Evolutionary conservation across 1,140 invertebrate genomes (phyloP).

Genomic region (Glossosoma conforme): DNA sequence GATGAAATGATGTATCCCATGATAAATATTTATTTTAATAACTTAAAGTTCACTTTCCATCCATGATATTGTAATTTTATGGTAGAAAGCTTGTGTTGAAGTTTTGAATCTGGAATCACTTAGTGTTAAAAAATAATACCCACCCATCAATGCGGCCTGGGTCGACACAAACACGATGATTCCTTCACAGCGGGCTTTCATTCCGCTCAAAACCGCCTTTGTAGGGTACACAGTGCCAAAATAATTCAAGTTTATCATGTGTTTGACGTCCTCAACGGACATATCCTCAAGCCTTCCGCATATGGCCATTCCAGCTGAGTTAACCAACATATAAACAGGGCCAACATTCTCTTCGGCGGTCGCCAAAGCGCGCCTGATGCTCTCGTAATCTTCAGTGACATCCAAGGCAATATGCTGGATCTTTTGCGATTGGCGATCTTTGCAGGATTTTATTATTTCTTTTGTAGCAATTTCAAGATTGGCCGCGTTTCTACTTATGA

Average conservation of each 20-base stretch:
- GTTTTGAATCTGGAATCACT: too few species aligned
- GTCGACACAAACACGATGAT: slow-evolving; percentile 84
- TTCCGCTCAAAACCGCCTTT: slow-evolving; percentile 61
- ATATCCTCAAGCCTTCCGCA: slow-evolving; percentile 81
- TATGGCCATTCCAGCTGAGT: slow-evolving; percentile 83
- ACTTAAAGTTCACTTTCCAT: too few species aligned
- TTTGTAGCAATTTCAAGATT: slow-evolving; percentile 60
- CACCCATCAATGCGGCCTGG: slow-evolving; percentile 83
- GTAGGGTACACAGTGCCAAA: slow-evolving; percentile 67
- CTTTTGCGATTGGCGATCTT: slow-evolving; percentile 34
- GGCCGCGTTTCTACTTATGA: slow-evolving; percentile 75
- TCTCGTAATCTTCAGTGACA: slow-evolving; percentile 60
- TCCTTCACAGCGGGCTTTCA: slow-evolving; percentile 68
- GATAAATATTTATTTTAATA: too few species aligned
- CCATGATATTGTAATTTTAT: too few species aligned
- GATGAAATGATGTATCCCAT: too few species aligned
- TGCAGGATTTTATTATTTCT: slow-evolving; percentile 50
- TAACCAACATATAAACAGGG: slow-evolving; percentile 83
- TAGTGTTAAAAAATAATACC: slow-evolving; percentile 32
- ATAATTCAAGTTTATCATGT: slow-evolving; percentile 67
- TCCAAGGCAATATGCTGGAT: slow-evolving; percentile 70
- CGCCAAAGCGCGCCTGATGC: slow-evolving; percentile 60
- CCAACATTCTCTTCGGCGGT: slow-evolving; percentile 52
- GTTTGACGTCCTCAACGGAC: slow-evolving; percentile 62
- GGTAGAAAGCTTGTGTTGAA: too few species aligned